Evolutionary conservation across 2,888 invertebrate genomes (phyloP), one percentile per base, ranked within the genome.

Genomic region (Anaspis maculata): DNA sequence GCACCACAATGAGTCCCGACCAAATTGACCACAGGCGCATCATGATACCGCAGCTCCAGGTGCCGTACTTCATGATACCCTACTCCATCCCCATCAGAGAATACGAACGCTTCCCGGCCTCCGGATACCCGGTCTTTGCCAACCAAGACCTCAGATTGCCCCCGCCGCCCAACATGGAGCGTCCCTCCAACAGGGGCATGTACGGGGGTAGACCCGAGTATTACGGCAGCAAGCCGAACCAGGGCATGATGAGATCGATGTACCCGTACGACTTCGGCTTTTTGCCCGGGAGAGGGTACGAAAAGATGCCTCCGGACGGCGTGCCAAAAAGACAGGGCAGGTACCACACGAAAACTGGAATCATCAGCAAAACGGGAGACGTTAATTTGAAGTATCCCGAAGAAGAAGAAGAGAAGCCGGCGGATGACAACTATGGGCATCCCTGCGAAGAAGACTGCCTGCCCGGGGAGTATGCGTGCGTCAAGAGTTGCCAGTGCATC

Each of bases 401-500:
- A 10, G 49, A 49, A 13, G 49, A 50, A n/a, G 35, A 34, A 3
- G 44, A 33, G 9, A 37, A 39, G 9, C 30, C 33, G n/a, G 15
- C 31, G 24, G 31, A 29, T 13, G 32, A 33, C 5, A 30, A 30
- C 5, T 52, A 52, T 3, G 47, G 56, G 2, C 49, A 54, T 24
- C 48, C 57, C 1, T 67, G 71, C 54, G 55, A 64, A 33, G 51
- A 58, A 41, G 46, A 64, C 45, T 68, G 72, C 56, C 44, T 59
- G 42, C 42, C 42, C 37, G 69, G 64, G 27, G 72, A 77, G 48
- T 76, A 73, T 62, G 61, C 74, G 26, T 79, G 79, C 46, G 51
- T 62, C 3, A 66, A 63, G 26, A 70, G 77, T 15, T 85, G 86
- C 59, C 72, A 69, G 10, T 87, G 87, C 57, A 80, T 86, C 37